Evolutionary conservation across 2,888 invertebrate species (phyloP), one percentile per base, ranked within the genome.

Genomic region (Hermaeophaga mercurialis): DNA sequence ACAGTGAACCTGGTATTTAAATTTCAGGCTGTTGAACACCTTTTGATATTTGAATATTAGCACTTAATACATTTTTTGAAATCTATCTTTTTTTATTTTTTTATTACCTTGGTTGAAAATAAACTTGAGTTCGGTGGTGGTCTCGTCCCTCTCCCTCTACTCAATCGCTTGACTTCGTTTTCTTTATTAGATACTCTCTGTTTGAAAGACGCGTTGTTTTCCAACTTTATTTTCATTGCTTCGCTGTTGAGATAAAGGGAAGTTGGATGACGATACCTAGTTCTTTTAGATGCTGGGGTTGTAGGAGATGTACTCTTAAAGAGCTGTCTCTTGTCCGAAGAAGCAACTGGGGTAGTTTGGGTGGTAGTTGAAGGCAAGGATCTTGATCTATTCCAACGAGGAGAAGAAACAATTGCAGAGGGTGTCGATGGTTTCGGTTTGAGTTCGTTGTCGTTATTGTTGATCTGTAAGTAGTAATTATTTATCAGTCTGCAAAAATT

Each of bases 361-460:
- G 31, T 31, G 12, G 31, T 4, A 31, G 31, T 11, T 11, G 68
- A 67, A 33, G 71, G 62, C 3, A 46, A 28, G n/a, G 14, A 49
- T 15, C 36, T 26, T 6, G 44, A 24, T 26, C 49, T 39, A 31
- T 73, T 64, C 8, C 70, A 58, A 41, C 66, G 54, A 2, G 59
- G 56, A 11, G 67, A 55, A 3, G 65, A n/a, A n/a, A n/a, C n/a
- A n/a, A n/a, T 43, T 18, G 56, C 12, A 2, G 58, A 24, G 2
- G 58, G 14, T 28, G 56, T 18, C 1, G 58, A 24, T 4, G 59
- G 14, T 62, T 66, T 68, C 2, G 70, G 66, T 1, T 62, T 64
- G 31, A 73, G 31, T 57, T 71, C 71, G 45, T 72, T 73, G 17
- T 71, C 71, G 15, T 56, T 62, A 8, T 70, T 67, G 24, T 69